phyloP scores from a whole-genome alignment of 2,888 invertebrate species.

The Dicyrtoma fusca region DNA sequence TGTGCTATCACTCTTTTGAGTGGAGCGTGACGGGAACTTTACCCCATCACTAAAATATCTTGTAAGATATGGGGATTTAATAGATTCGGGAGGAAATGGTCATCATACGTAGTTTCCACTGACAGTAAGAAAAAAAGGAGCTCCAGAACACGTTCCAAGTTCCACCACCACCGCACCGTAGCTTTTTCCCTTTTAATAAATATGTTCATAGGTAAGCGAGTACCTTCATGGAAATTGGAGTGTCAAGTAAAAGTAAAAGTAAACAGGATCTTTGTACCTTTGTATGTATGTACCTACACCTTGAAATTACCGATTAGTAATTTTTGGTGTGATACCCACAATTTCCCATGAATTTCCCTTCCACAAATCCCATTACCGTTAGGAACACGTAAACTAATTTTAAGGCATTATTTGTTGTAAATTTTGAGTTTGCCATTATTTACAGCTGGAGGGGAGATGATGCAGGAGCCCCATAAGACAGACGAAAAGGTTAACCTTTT shows the following conservation, averaged over 20 bases:
- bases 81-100: slow-evolving; percentile 16
- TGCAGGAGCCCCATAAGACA: no score
- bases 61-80: slow-evolving; percentile 2
- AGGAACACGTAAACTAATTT: background rate
- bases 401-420: background rate
- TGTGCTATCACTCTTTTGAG: background rate
- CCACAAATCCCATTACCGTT: background rate
- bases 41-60: slow-evolving; percentile 2
- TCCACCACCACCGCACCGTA: no score
- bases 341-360: background rate
- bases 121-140: slow-evolving; percentile 3
- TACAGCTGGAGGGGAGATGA: background rate
- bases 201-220: no score
- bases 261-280: no score
- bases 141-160: slow-evolving; percentile 10
- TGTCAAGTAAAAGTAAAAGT: no score
- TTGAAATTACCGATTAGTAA: no score
- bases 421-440: background rate
- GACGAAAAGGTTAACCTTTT: no score
- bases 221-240: no score
- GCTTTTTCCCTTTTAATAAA: no score
- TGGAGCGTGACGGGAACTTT: background rate
- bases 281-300: no score
- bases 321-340: no score
- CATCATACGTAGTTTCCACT: slow-evolving; percentile 7